Percentiles rank a stretch among this genome's conserved stretches.
Evolutionary conservation across 2,888 invertebrate genomes (phyloP).

Genomic region (Agrotis segetum): DNA sequence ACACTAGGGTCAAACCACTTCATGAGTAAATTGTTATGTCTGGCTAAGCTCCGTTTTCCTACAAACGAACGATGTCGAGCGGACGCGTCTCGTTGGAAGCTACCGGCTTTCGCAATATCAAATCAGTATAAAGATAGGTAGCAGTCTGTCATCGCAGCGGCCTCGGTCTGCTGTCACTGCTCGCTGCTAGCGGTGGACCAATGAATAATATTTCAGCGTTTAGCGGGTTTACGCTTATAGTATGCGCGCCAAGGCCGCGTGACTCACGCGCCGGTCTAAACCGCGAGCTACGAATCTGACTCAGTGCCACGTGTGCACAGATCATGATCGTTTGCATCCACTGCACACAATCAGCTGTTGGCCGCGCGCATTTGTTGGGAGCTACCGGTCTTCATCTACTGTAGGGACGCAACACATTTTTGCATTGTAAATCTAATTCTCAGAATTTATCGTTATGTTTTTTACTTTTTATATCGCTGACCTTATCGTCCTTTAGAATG

Average conservation of each 20-base stretch:
- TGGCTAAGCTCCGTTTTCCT: slow-evolving; percentile 24
- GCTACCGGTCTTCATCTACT: slow-evolving; percentile 39
- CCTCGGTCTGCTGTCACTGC: slow-evolving; percentile 78
- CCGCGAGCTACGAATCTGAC: slow-evolving; percentile 79
- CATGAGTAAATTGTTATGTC: slow-evolving; percentile 30
- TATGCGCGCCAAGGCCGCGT: slow-evolving; percentile 83
- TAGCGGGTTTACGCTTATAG: slow-evolving; percentile 78
- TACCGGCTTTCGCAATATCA: slow-evolving; percentile 55
- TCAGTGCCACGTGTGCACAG: slow-evolving; percentile 76
- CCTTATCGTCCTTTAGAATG: slow-evolving; percentile 23
- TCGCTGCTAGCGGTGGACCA: slow-evolving; percentile 75
- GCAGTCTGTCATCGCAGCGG: slow-evolving; percentile 70
- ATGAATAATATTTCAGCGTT: slow-evolving; percentile 86
- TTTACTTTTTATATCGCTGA: slow-evolving; percentile 11
- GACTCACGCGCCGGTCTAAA: slow-evolving; percentile 83
- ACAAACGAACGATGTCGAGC: slow-evolving; percentile 7
- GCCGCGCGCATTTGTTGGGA: slow-evolving; percentile 40
- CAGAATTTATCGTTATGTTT: slow-evolving; percentile 4
- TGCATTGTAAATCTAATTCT: neutral
- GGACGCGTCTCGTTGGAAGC: slow-evolving; percentile 30
- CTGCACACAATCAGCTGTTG: slow-evolving; percentile 70
- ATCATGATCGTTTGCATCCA: slow-evolving; percentile 57
- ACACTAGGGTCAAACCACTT: slow-evolving; percentile 19
- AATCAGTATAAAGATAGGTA: slow-evolving; percentile 63
- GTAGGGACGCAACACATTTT: slow-evolving; percentile 13